Percentiles rank a stretch among this genome's conserved stretches.
Evolutionary conservation across 2,797 vertebrate species (phyloP).

Genomic region (Neosilurus hyrtlii): DNA sequence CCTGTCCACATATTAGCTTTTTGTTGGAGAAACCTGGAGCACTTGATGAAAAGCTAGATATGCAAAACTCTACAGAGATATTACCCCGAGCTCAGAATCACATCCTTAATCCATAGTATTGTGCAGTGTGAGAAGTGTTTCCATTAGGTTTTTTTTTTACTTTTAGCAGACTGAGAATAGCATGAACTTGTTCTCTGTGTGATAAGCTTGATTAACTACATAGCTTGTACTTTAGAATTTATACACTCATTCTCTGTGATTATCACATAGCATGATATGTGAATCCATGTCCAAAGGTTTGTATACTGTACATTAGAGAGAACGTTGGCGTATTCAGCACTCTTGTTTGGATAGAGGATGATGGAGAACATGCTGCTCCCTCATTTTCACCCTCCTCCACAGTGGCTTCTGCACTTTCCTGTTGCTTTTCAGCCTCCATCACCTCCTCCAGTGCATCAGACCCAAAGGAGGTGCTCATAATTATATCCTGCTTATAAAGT

Average conservation of each 20-base stretch:
- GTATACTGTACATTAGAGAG: slow-evolving; percentile 65
- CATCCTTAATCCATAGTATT: too few relatives aligned
- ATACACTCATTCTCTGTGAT: neutral
- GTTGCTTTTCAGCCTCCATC: slow-evolving; percentile 31
- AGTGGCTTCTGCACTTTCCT: slow-evolving; percentile 34
- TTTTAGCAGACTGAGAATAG: too few relatives aligned
- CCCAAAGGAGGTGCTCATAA: slow-evolving; percentile 14
- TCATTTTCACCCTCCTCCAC: slow-evolving; percentile 44
- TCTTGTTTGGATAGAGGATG: slow-evolving; percentile 52
- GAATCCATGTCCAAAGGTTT: neutral
- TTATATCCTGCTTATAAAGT: slow-evolving; percentile 52
- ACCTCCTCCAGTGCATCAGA: slow-evolving; percentile 43
- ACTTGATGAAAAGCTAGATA: neutral
- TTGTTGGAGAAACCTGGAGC: neutral
- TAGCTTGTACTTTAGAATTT: neutral
- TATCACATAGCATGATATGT: neutral
- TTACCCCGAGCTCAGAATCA: neutral
- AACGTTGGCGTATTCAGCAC: slow-evolving; percentile 62
- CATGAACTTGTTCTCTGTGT: neutral
- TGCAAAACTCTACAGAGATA: neutral
- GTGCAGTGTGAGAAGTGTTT: neutral
- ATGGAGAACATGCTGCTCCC: slow-evolving; percentile 25
- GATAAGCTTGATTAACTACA: neutral
- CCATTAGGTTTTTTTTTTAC: neutral
- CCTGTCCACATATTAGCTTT: neutral